These are phyloP conservation scores for Apodemia duryi DNA, from an alignment of 2,888 invertebrate genomes.

Conservation along the genomic window DNA sequence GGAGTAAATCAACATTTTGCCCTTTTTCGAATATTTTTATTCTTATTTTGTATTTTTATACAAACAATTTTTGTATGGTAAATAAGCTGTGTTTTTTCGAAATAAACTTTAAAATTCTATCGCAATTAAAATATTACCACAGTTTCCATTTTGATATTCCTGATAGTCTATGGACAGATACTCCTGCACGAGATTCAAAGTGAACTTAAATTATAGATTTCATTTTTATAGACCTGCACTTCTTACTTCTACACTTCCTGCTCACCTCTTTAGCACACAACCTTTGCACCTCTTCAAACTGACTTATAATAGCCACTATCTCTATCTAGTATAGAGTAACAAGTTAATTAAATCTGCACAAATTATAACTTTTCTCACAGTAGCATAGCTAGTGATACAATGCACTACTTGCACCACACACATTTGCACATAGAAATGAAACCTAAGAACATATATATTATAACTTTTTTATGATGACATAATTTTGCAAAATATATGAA, in stretches of 20 bases:
- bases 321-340: constrained; percentile 68
- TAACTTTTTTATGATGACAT: background rate
- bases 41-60: too few species aligned
- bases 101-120: too few species aligned
- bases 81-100: too few species aligned
- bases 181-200: too few species aligned
- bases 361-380: constrained; percentile 62
- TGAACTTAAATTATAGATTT: constrained; percentile 57
- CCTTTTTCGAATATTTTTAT: too few species aligned
- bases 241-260: constrained; percentile 65
- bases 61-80: too few species aligned
- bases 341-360: constrained; percentile 55
- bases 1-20: too few species aligned
- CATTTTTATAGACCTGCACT: constrained; percentile 65
- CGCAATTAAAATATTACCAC: too few species aligned
- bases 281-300: constrained; percentile 66
- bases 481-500: background rate
- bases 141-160: too few species aligned
- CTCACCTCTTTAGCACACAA: constrained; percentile 62
- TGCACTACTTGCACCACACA: constrained; percentile 60
- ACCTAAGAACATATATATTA: constrained; percentile 46
- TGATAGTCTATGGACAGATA: too few species aligned
- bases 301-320: constrained; percentile 54
- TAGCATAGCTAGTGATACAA: constrained; percentile 57
- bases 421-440: constrained; percentile 58